Percentiles rank a stretch among this genome's conserved stretches.
Evolutionary conservation across 2,888 invertebrate species (phyloP).

Genomic region (Agonopterix arenella): DNA sequence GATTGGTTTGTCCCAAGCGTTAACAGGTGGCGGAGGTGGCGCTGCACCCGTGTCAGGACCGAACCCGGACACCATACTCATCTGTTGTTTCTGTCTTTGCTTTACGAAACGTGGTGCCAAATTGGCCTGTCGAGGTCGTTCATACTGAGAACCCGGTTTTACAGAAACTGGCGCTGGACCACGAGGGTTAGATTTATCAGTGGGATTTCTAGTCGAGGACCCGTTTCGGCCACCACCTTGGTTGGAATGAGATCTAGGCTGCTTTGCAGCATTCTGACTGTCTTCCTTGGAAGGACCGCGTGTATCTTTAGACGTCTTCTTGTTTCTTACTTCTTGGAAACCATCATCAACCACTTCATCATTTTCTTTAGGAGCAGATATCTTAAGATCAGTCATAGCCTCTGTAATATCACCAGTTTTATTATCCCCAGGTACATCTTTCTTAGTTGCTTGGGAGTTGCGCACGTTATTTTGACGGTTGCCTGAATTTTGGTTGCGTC

Average conservation of each 20-base stretch:
- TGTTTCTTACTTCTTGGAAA: conserved; percentile 90
- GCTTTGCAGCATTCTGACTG: conserved; percentile 39
- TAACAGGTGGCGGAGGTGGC: conserved; percentile 83
- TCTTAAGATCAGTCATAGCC: conserved; percentile 59
- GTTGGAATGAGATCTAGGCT: conserved; percentile 65
- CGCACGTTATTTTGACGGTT: conserved; percentile 52
- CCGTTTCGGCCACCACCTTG: conserved; percentile 65
- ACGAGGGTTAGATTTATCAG: conserved; percentile 54
- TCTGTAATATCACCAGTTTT: conserved; percentile 58
- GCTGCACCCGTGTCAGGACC: conserved; percentile 74
- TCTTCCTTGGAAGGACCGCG: conserved; percentile 59
- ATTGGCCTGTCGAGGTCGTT: conserved; percentile 77
- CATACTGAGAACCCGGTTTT: conserved; percentile 56
- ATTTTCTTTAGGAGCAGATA: conserved; percentile 51
- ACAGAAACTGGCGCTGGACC: conserved; percentile 47
- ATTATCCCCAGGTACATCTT: conserved; percentile 42
- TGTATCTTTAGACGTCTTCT: conserved; percentile 83
- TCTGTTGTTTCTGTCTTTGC: conserved; percentile 78
- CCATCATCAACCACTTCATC: conserved; percentile 80
- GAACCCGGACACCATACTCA: conserved; percentile 55
- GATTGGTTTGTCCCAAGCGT: conserved; percentile 93
- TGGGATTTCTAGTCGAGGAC: conserved; percentile 57
- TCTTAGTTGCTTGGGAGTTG: conserved; percentile 42
- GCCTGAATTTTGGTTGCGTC: conserved; percentile 50
- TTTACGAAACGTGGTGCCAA: conserved; percentile 88